These are phyloP conservation scores for Dynastes hyllus DNA, from an alignment of 2,888 invertebrate genomes.

Conservation along the genomic window DNA sequence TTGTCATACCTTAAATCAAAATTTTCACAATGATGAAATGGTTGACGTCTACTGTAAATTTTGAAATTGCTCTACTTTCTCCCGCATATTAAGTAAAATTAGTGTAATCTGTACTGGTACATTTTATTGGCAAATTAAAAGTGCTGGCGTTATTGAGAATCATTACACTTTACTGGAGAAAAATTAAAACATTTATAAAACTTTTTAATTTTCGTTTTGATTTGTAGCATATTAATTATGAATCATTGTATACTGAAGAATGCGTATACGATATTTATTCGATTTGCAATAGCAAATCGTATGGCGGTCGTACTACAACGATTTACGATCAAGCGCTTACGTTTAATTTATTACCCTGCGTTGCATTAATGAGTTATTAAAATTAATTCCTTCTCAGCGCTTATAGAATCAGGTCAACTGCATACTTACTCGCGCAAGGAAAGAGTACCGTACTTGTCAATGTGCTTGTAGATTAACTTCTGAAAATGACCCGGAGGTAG, in stretches of 20 bases:
- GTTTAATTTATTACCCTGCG: slow-evolving; percentile 48
- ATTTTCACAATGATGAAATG: too few species aligned
- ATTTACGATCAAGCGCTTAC: slow-evolving; percentile 49
- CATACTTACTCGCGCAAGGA: slow-evolving; percentile 39
- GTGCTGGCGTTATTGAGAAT: background rate
- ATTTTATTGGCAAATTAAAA: too few species aligned
- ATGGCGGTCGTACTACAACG: slow-evolving; percentile 44
- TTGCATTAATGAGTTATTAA: slow-evolving; percentile 52
- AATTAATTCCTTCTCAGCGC: slow-evolving; percentile 47
- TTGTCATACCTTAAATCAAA: too few species aligned
- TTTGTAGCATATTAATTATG: slow-evolving; percentile 21
- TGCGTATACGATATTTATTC: slow-evolving; percentile 29
- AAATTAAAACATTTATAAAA: background rate
- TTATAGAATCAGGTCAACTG: slow-evolving; percentile 48
- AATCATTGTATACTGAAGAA: slow-evolving; percentile 41
- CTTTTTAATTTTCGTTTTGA: slow-evolving; percentile 8
- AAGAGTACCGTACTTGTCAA: slow-evolving; percentile 38
- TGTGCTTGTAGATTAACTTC: slow-evolving; percentile 25
- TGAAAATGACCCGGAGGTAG: slow-evolving; percentile 34
- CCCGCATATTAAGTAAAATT: too few species aligned
- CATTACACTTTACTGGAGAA: background rate
- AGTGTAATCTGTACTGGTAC: too few species aligned
- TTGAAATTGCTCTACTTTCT: too few species aligned
- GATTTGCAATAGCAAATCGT: slow-evolving; percentile 41
- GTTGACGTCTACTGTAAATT: too few species aligned